phyloP scores from a whole-genome alignment of 2,113 vertebrate species.

The Callionymus lyra region DNA sequence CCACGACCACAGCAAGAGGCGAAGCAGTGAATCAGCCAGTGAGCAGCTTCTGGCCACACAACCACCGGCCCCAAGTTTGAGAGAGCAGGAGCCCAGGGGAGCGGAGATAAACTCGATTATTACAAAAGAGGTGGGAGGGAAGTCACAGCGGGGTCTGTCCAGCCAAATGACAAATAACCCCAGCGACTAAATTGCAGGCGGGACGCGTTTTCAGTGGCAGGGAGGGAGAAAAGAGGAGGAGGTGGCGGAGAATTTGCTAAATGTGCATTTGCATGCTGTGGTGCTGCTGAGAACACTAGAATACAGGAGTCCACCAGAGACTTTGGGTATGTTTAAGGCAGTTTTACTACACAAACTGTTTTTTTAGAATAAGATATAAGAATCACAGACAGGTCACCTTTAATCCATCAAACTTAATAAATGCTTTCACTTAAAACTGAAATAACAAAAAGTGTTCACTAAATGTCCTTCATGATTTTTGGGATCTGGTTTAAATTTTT shows the following conservation, averaged over 20 bases:
- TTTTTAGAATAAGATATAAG: no score
- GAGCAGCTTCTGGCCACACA: constrained; percentile 17
- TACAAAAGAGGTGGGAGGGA: constrained; percentile 33
- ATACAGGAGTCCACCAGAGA: constrained; percentile 8
- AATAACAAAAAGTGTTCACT: no score
- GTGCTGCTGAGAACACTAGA: constrained; percentile 11
- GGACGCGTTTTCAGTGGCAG: constrained; percentile 28
- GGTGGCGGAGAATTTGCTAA: constrained; percentile 23
- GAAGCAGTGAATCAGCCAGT: constrained; percentile 48
- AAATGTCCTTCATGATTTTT: no score
- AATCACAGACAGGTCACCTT: no score
- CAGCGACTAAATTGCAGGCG: constrained; percentile 40
- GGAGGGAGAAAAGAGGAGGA: background rate
- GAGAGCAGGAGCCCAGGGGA: constrained; percentile 45
- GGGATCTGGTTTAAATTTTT: no score
- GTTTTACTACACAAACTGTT: no score
- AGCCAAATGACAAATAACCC: constrained; percentile 61
- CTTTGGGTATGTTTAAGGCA: no score
- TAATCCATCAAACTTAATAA: no score
- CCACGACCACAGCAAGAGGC: constrained; percentile 29
- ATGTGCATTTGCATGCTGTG: constrained; percentile 17
- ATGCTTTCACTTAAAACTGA: no score
- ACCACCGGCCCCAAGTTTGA: constrained; percentile 53
- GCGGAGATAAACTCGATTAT: constrained; percentile 62
- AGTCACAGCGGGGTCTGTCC: constrained; percentile 16